Conservation (phyloP, 1,140 invertebrate genomes). For the Drosophila kohkoa region DNA sequence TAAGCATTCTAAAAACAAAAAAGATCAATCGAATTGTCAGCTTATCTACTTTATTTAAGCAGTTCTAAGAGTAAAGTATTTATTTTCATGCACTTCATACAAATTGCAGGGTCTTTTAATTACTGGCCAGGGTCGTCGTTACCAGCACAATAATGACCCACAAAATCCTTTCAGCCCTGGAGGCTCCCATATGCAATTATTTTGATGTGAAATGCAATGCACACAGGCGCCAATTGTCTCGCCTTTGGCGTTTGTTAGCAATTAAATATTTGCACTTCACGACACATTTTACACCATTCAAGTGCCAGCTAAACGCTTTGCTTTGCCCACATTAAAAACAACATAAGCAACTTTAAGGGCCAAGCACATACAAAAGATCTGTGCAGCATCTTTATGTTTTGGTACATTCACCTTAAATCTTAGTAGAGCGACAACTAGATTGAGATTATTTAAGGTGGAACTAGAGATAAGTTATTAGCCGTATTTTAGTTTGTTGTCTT, state of each 20-base stretch:
- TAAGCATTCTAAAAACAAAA: background rate
- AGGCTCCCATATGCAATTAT: slow-evolving; percentile 14
- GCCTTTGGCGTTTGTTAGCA: slow-evolving; percentile 69
- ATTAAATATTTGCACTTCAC: slow-evolving; percentile 80
- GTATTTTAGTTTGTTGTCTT: slow-evolving; percentile 9
- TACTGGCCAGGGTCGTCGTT: slow-evolving; percentile 17
- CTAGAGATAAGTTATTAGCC: background rate
- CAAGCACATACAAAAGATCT: slow-evolving; percentile 4
- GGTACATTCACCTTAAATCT: too few species aligned
- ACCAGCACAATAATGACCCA: slow-evolving; percentile 44
- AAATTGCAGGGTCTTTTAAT: slow-evolving; percentile 21
- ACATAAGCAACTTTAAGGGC: slow-evolving; percentile 35
- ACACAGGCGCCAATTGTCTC: slow-evolving; percentile 59
- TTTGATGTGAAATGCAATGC: slow-evolving; percentile 32
- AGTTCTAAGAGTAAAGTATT: background rate
- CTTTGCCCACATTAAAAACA: background rate
- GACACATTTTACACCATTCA: slow-evolving; percentile 62
- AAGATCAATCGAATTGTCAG: background rate
- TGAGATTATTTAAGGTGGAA: background rate
- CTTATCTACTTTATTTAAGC: background rate
- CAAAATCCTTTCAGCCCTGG: slow-evolving; percentile 21
- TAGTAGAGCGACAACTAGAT: background rate
- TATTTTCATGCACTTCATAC: background rate
- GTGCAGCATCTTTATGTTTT: background rate
- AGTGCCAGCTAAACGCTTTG: background rate